Percentiles rank a stretch among this genome's conserved stretches.
Conservation (phyloP, 1,140 invertebrate species). For the Geopemphigus sp. region DNA sequence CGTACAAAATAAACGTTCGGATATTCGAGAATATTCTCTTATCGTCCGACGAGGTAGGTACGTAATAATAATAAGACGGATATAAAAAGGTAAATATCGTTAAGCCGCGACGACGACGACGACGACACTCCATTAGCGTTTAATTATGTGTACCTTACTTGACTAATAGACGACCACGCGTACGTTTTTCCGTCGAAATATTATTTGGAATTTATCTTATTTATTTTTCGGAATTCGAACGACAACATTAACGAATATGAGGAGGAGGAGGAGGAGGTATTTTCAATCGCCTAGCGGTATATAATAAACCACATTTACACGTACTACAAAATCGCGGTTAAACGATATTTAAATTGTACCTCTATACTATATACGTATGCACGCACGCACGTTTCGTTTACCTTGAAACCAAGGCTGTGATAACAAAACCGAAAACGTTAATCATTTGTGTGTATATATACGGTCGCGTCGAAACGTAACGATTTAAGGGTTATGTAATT, state of each 20-base stretch:
- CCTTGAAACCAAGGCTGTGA: background rate
- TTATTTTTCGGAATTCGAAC: background rate
- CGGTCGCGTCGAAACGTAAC: too few species aligned
- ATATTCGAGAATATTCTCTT: conserved; percentile 36
- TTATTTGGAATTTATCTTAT: background rate
- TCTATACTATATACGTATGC: background rate
- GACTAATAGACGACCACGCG: too few species aligned
- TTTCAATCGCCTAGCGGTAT: background rate
- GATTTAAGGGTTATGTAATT: too few species aligned
- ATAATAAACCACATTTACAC: background rate
- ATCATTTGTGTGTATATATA: background rate
- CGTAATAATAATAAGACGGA: background rate
- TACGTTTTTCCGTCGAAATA: background rate
- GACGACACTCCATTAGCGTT: background rate
- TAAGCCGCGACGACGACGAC: too few species aligned
- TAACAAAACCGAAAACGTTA: background rate
- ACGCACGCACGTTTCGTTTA: too few species aligned
- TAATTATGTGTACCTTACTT: background rate
- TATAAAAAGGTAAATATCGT: conserved; percentile 30
- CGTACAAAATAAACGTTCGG: conserved; percentile 35
- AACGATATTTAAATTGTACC: background rate
- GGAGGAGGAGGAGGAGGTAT: too few species aligned
- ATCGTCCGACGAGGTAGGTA: background rate
- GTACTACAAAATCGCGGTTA: background rate
- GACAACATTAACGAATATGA: background rate